Evolutionary conservation across 2,113 vertebrate genomes (phyloP).

Genomic region (Phyllostomus hastatus): DNA sequence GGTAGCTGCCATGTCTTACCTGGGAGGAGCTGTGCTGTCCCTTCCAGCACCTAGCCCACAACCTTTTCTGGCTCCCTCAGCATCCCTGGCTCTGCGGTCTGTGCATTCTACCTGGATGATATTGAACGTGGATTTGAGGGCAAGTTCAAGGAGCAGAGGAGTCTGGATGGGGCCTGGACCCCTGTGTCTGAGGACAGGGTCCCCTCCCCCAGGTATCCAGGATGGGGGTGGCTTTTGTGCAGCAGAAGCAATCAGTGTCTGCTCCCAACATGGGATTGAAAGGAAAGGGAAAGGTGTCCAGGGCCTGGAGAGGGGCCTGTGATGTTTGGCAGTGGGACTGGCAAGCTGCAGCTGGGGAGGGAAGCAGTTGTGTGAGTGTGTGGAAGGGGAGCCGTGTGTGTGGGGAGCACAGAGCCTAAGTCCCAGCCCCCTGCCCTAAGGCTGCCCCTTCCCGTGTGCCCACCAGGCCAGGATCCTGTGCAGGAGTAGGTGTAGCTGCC

Average conservation of each 20-base stretch:
- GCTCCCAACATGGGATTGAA: not conserved
- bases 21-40: not conserved
- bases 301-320: not conserved
- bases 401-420: not conserved
- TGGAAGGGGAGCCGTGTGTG: not conserved
- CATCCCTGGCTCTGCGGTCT: constrained; percentile 96
- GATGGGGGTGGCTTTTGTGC: not conserved
- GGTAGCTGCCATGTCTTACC: not conserved
- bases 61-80: constrained; percentile 74
- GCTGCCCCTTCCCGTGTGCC: not conserved
- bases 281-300: not conserved
- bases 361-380: rapidly evolving
- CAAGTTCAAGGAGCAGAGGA: constrained; percentile 93
- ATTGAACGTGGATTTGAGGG: constrained; percentile 91
- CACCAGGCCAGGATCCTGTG: constrained; percentile 91
- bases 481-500: constrained; percentile 85
- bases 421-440: not conserved
- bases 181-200: constrained; percentile 92
- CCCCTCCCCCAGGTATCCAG: constrained; percentile 90
- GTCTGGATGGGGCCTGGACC: constrained; percentile 89
- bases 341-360: not conserved
- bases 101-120: constrained; percentile 97
- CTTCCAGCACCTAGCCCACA: not conserved
- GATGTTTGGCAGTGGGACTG: not conserved
- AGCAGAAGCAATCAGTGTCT: not conserved